A percentile compares a stretch with the other conserved stretches of the same genome.
These are phyloP conservation scores for Ephestia elutella DNA, from an alignment of 1,140 invertebrate genomes.

Conservation along the genomic window DNA sequence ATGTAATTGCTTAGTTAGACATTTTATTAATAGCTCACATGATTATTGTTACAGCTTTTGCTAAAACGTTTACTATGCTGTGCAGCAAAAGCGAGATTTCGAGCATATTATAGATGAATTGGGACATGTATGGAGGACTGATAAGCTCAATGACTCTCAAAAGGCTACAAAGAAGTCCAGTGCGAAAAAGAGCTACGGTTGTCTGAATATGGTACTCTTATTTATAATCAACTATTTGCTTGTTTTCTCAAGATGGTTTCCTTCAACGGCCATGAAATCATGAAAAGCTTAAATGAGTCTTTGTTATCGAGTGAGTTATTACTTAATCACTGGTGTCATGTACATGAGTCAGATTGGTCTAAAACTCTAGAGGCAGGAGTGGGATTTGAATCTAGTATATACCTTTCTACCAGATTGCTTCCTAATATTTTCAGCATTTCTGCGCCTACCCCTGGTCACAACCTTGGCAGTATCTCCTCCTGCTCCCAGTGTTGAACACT, in stretches of 20 bases:
- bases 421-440: not conserved
- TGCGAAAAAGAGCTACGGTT: not conserved
- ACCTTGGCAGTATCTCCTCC: conserved; percentile 11
- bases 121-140: not conserved
- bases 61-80: not conserved
- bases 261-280: no score
- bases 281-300: no score
- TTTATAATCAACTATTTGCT: no score
- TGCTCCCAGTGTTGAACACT: conserved; percentile 17
- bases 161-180: not conserved
- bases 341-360: no score
- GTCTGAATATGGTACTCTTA: not conserved
- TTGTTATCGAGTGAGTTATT: no score
- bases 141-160: not conserved
- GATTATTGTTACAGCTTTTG: not conserved
- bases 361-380: no score
- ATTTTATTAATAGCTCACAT: no score
- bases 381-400: no score
- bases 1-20: no score
- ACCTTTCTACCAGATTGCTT: not conserved
- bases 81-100: not conserved
- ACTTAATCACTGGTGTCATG: no score
- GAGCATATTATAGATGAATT: not conserved
- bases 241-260: no score
- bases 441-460: not conserved